Base-by-base conservation (phyloP, 2,797 vertebrate species). In the Syndactyla subalaris region DNA sequence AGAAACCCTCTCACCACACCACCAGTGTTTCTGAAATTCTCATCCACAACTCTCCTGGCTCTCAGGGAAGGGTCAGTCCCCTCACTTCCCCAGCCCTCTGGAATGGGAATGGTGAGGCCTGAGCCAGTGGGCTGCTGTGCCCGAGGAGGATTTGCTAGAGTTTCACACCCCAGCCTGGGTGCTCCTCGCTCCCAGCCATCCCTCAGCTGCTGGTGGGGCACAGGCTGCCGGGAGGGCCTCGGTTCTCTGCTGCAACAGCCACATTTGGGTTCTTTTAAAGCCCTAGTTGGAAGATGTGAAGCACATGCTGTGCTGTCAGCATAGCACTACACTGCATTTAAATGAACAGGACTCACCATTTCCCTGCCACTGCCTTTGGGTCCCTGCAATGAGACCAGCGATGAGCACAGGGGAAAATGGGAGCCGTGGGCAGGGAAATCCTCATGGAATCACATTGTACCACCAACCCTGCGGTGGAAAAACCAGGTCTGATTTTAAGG, bases 341-440 rank as follows among this genome's bases (percentile, higher is more conserved):
- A 63, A 71, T 7, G 5, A 3, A 63, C 0, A 0, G 32, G 49
- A 19, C 13, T 16, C 5, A 3, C 0, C 0, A 26, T 2, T 21
- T 9, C 2, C 3, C 54, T 2, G 0, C 18, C 29, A 7, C 54
- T 4, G 23, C 10, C 14, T 38, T 65, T 23, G 21, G 23, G 21
- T 85, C 6, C 1, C 22, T 7, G 22, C 26, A 10, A 5, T 0
- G n/a, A 61, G 27, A 29, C 5, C 6, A 6, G 26, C 0, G 0
- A 8, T 9, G 15, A 55, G n/a, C 22, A 12, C 2, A 2, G 0
- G 1, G 22, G 6, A 14, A 46, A 85, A 26, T 1, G 3, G 21
- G 22, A 62, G 12, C 34, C 13, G 27, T 3, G 29, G 18, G 7
- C 29, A 45, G 1, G 5, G 34, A 13, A 14, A 4, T 9, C 7